These are phyloP conservation scores for Emmelina monodactyla DNA, from an alignment of 2,888 invertebrate genomes.

Conservation along the genomic window DNA sequence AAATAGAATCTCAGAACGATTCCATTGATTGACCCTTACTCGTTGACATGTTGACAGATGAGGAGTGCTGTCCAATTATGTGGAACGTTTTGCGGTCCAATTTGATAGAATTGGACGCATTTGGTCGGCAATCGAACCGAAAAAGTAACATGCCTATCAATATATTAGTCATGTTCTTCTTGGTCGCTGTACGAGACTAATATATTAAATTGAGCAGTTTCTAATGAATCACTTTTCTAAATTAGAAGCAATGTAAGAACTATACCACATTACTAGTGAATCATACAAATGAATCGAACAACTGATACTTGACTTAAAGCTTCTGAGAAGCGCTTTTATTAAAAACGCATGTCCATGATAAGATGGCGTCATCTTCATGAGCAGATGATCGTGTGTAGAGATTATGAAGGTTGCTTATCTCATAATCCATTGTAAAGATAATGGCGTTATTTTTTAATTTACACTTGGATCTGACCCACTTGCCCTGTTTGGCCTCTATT, in stretches of 20 bases:
- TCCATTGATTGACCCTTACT: slow-evolving; percentile 1
- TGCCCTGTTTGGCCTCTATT: neutral
- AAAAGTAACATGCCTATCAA: too few species aligned
- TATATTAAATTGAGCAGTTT: too few species aligned
- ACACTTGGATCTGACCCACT: neutral
- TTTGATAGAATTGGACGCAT: slow-evolving; percentile 1
- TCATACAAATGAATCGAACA: too few species aligned
- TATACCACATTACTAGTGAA: too few species aligned
- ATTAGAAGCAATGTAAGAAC: too few species aligned
- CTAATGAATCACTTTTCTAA: too few species aligned
- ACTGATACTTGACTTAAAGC: too few species aligned
- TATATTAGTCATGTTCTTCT: too few species aligned
- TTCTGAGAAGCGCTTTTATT: too few species aligned
- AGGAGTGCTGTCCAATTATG: slow-evolving; percentile 26
- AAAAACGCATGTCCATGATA: too few species aligned
- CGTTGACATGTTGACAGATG: slow-evolving; percentile 17
- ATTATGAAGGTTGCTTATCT: slow-evolving; percentile 14
- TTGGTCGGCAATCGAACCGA: too few species aligned
- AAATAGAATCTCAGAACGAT: slow-evolving; percentile 1
- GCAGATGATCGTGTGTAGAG: neutral
- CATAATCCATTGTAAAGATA: neutral
- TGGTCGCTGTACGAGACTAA: too few species aligned
- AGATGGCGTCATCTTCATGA: slow-evolving; percentile 5
- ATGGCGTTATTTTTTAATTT: neutral
- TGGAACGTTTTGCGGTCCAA: slow-evolving; percentile 20